Evolutionary conservation across 2,113 vertebrate species (phyloP).

Genomic region (Silurus asotus): DNA sequence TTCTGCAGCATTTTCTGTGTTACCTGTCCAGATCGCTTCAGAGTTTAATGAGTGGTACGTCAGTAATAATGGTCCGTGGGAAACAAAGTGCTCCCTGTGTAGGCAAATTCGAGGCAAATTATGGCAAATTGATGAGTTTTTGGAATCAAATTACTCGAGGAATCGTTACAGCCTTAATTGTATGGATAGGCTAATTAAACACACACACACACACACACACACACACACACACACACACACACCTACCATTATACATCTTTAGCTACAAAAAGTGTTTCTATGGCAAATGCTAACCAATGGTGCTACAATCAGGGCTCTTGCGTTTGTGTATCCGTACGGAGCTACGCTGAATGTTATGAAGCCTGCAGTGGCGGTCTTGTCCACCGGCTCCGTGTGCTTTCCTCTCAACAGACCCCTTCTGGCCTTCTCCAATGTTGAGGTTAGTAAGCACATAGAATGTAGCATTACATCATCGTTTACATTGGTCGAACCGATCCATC

Average conservation of each 20-base stretch:
- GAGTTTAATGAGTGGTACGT: no score
- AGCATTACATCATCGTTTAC: not conserved
- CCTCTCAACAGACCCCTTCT: conserved; percentile 92
- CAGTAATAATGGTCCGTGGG: no score
- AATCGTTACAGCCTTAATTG: no score
- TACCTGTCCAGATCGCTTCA: no score
- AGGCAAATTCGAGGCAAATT: no score
- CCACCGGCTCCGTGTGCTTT: conserved; percentile 94
- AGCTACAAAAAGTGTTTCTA: no score
- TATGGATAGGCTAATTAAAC: not conserved
- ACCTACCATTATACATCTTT: not conserved
- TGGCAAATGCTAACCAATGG: not conserved
- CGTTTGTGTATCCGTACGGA: conserved; percentile 92
- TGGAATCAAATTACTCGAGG: no score
- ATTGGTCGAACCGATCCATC: not conserved
- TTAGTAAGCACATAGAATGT: conserved; percentile 54
- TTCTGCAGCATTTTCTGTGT: no score
- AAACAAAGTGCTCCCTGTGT: no score
- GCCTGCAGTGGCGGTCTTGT: conserved; percentile 88
- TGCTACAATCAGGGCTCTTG: conserved; percentile 78
- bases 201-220: not conserved
- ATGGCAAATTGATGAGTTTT: no score
- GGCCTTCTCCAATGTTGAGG: conserved; percentile 88
- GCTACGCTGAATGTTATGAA: conserved; percentile 92
- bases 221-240: not conserved